Evolutionary conservation across 53 echinoderm and acorn worm genomes (phyloP).

Genomic region (Stichopus horrens): DNA sequence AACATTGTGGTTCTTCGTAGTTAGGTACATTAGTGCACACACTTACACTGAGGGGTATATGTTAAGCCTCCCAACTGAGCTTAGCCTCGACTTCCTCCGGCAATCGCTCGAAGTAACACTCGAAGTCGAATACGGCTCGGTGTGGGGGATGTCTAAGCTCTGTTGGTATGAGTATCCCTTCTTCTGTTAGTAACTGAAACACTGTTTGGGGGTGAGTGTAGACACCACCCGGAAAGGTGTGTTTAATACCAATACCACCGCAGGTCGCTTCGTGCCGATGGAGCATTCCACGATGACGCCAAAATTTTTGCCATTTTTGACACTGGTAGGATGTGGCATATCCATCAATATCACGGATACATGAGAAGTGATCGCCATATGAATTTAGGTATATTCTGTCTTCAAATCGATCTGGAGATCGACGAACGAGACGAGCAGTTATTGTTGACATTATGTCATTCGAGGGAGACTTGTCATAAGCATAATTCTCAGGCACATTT

Average conservation of each 20-base stretch:
- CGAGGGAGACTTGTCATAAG: background rate
- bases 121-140: constrained; percentile 46
- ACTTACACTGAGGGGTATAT: constrained; percentile 43
- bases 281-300: background rate
- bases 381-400: constrained; percentile 53
- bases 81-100: background rate
- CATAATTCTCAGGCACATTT: background rate
- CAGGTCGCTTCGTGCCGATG: constrained; percentile 47
- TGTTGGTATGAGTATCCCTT: constrained; percentile 35
- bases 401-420: background rate
- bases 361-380: constrained; percentile 56
- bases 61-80: constrained; percentile 13
- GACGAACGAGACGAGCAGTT: constrained; percentile 39
- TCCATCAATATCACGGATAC: constrained; percentile 43
- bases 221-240: constrained; percentile 46
- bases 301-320: constrained; percentile 46
- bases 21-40: constrained; percentile 46
- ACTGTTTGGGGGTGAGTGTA: constrained; percentile 34
- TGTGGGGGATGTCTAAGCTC: constrained; percentile 29
- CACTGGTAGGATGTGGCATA: constrained; percentile 53
- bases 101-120: constrained; percentile 35
- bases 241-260: constrained; percentile 36
- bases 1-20: constrained; percentile 20
- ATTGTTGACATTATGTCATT: background rate
- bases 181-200: constrained; percentile 49